Base-by-base conservation (phyloP, 2,888 invertebrate genomes). In the Mycalesis mineus region DNA sequence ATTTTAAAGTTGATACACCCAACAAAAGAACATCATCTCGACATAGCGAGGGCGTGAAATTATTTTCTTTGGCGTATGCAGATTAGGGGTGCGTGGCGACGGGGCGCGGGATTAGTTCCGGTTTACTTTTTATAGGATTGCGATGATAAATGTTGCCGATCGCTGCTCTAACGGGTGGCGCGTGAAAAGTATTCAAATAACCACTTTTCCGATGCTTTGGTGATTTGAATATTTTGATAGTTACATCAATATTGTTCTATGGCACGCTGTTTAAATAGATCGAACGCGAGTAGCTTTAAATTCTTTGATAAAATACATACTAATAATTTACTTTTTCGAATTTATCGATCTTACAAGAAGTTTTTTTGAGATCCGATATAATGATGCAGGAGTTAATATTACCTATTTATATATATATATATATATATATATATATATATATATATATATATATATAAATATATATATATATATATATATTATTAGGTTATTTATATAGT, bases 111-210 rank as follows among this genome's bases (percentile, higher is more conserved):
- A 86, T 88, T 88, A 84, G 88, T 81, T 82, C 84, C 84, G 87
- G 84, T 83, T 84, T 84, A 87, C 78, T 86, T 88, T 88, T 88
- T 88, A 86, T 86, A 82, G 87, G 85, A 88, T 87, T 87, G 80
- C 73, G 81, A 88, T 88, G 88, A 88, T 87, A 87, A 87, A 88
- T 88, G 88, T 82, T 80, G 72, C 71, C 70, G 75, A 72, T 78
- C 75, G 76, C 78, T 75, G 73, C 73, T 72, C 75, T 82, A 84
- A 77, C 88, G 86, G 86, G 74, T 88, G 87, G 86, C 78, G 88
- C 87, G 85, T 88, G 86, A 77, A 85, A 86, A 78, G 71, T 81
- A 78, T 77, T 75, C 79, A 82, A 87, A 87, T 85, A 82, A 75
- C 78, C 75, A 78, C 71, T 74, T 70, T 68, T 68, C 51, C 56